Conservation (phyloP, 2,888 invertebrate species). For the Orthosia gothica region DNA sequence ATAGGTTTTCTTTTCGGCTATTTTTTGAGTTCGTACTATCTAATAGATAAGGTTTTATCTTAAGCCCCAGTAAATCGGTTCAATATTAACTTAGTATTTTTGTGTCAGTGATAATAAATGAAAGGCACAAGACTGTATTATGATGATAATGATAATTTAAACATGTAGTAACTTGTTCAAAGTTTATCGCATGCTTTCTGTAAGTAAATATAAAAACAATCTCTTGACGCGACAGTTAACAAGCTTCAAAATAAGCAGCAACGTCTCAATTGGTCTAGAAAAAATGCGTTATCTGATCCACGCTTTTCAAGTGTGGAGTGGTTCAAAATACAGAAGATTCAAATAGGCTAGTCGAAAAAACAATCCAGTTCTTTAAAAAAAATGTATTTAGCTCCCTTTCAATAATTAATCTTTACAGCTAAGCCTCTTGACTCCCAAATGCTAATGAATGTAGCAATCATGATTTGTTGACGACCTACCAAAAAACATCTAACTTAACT, state of each 20-base stretch:
- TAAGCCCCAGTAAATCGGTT: neutral
- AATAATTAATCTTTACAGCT: neutral
- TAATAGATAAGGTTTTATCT: neutral
- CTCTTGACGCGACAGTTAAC: neutral
- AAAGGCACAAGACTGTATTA: neutral
- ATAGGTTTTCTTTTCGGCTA: too few relatives aligned
- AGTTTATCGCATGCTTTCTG: neutral
- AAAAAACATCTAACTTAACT: conserved; percentile 19
- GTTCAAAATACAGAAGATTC: neutral
- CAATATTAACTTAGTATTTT: conserved; percentile 2
- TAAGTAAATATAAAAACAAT: conserved; percentile 3
- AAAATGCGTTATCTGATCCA: neutral
- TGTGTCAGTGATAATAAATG: neutral
- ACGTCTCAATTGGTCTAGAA: neutral
- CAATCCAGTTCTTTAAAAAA: neutral
- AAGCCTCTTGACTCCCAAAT: neutral
- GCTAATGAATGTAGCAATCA: neutral
- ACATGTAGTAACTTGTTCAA: conserved; percentile 28
- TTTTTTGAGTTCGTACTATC: neutral
- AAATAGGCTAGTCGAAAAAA: neutral
- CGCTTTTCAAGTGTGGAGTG: neutral
- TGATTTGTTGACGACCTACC: conserved; percentile 9
- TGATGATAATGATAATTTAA: conserved; percentile 1
- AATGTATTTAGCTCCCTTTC: neutral
- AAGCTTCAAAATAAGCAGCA: neutral